These are phyloP conservation scores for Periplaneta americana DNA, from an alignment of 1,140 invertebrate genomes.

Conservation along the genomic window DNA sequence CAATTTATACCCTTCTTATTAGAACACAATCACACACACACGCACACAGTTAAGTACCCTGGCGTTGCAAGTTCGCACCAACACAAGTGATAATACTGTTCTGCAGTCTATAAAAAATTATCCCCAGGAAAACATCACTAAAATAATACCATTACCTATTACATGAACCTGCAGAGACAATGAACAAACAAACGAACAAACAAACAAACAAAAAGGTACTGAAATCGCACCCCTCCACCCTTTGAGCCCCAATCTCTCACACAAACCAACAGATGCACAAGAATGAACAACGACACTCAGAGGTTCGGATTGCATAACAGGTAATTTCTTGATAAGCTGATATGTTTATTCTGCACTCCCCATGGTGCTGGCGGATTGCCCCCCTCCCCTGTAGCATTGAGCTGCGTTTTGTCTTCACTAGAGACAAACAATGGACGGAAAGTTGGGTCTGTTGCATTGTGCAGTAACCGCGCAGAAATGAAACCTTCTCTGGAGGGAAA, in stretches of 20 bases:
- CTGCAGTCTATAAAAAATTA: not conserved
- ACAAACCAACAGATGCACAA: conserved; percentile 18
- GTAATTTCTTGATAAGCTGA: conserved; percentile 39
- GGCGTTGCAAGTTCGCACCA: not conserved
- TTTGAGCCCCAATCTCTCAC: conserved; percentile 12
- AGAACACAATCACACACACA: not conserved
- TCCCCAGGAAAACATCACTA: not conserved
- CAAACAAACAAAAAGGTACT: not conserved
- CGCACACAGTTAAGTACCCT: not conserved
- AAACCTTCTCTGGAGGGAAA: conserved; percentile 1
- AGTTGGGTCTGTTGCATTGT: conserved; percentile 24
- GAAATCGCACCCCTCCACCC: not conserved
- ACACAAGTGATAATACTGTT: not conserved
- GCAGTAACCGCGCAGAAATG: not conserved
- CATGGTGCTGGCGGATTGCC: conserved; percentile 27
- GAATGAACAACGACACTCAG: conserved; percentile 34
- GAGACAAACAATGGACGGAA: conserved; percentile 37
- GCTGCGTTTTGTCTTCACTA: conserved; percentile 28
- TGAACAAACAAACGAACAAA: too few relatives aligned
- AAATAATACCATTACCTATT: not conserved
- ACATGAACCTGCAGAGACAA: not conserved
- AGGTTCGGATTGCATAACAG: conserved; percentile 39
- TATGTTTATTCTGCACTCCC: conserved; percentile 39
- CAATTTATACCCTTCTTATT: not conserved
- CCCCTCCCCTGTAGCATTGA: conserved; percentile 34